phyloP scores from a whole-genome alignment of 2,888 invertebrate genomes.

The Pyralis farinalis region DNA sequence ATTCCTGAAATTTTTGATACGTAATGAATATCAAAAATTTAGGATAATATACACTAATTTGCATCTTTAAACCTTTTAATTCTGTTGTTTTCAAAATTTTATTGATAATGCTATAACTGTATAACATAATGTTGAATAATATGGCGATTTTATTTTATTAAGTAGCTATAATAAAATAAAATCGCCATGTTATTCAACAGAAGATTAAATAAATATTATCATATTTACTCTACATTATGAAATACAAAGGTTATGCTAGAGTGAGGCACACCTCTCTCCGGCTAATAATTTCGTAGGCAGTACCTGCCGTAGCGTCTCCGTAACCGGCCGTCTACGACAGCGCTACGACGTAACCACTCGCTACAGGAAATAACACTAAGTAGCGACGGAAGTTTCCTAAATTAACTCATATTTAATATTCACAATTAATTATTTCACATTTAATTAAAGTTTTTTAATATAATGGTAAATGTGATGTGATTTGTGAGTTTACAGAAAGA shows the following conservation, averaged over 20 bases:
- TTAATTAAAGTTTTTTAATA: background rate
- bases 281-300: slow-evolving; percentile 21
- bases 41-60: no score
- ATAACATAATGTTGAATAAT: no score
- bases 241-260: background rate
- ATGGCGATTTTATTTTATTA: no score
- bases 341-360: slow-evolving; percentile 35
- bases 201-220: no score
- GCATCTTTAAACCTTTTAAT: no score
- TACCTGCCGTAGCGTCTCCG: slow-evolving; percentile 36
- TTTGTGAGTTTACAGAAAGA: background rate
- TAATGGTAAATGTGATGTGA: background rate
- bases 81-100: no score
- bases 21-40: no score
- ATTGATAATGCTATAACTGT: no score
- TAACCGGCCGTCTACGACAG: slow-evolving; percentile 39
- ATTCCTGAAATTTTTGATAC: no score
- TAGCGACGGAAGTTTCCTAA: background rate
- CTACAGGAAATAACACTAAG: background rate
- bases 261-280: background rate
- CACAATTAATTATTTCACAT: background rate
- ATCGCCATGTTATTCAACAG: no score
- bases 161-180: no score
- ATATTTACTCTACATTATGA: no score
- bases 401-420: background rate